A percentile compares a stretch with the other conserved stretches of the same genome.
Conservation (phyloP, 2,888 invertebrate species). For the Amphipyra berbera region DNA sequence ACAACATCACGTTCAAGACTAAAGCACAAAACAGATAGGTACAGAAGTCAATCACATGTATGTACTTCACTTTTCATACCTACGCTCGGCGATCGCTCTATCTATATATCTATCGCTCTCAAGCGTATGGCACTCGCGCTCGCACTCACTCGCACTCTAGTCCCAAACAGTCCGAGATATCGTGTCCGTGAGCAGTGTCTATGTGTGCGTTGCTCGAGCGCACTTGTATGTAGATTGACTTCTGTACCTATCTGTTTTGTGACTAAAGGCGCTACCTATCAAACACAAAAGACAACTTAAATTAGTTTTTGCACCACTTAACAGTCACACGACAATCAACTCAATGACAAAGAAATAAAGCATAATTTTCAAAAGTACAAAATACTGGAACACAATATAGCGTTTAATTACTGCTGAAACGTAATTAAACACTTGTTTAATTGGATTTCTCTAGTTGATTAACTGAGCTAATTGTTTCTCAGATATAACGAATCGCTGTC, state of each 20-base stretch:
- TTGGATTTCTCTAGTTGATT: slow-evolving; percentile 73
- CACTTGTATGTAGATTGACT: too few species aligned
- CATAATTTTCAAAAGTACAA: slow-evolving; percentile 13
- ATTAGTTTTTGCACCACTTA: slow-evolving; percentile 41
- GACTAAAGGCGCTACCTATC: slow-evolving; percentile 32
- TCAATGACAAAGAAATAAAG: slow-evolving; percentile 13
- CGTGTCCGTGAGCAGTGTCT: too few species aligned
- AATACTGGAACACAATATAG: slow-evolving; percentile 47
- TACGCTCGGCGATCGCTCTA: too few species aligned
- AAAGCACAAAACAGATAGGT: too few species aligned
- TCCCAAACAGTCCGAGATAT: too few species aligned
- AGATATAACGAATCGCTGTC: slow-evolving; percentile 63
- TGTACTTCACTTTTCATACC: too few species aligned
- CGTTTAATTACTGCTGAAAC: slow-evolving; percentile 76
- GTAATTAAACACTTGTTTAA: slow-evolving; percentile 79
- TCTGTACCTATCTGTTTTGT: too few species aligned
- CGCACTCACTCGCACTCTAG: too few species aligned
- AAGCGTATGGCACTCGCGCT: too few species aligned
- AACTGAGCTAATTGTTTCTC: slow-evolving; percentile 71
- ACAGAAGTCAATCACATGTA: too few species aligned
- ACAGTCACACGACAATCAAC: slow-evolving; percentile 29
- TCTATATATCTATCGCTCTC: too few species aligned
- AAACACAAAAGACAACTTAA: slow-evolving; percentile 40
- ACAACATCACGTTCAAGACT: slow-evolving; percentile 6
- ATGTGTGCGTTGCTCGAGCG: too few species aligned